Base-by-base conservation (phyloP, 2,113 vertebrate genomes). In the Triplophysa siluroides region DNA sequence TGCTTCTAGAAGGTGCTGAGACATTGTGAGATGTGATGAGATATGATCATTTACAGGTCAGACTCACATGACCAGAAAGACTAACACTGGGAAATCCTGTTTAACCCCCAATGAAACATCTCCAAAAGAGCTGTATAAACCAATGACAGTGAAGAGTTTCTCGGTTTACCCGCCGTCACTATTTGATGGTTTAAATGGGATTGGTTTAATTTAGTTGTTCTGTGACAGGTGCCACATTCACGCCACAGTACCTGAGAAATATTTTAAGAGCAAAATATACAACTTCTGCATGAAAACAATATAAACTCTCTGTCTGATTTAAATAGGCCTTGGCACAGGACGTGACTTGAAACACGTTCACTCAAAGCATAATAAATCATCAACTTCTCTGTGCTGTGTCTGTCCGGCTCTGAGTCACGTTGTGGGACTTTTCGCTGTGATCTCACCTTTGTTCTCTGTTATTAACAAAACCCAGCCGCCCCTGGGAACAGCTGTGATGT, bases 381-480 rank as follows among this genome's bases (percentile, higher is more conserved):
- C 54, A 26, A 3, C 66, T 26, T 64, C 29, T 58, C 24, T 33
- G 3, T 69, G 29, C 23, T 62, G 33, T 38, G 33, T 38, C 33
- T 64, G 45, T 70, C 23, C 14, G 21, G 23, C 11, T n/a, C 0
- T 79, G 78, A 80, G 41, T 83, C 61, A 77, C 23, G 52, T 12
- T 62, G 33, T 56, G 84, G 69, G 70, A 56, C 54, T 81, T 83
- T 83, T 60, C 58, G 73, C 43, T 10, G 14, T 78, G 84, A 81
- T 60, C 29, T 83, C 78, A 80, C 63, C 62, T 78, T 80, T 45
- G 19, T 78, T 78, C 69, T 24, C n/a, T 45, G 45, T 68, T 41
- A 16, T 29, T 67, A 23, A 19, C 58, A n/a, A 58, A n/a, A 21
- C 54, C n/a, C 19, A 18, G 16, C 18, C 54, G 18, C 33, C 21